Base-by-base conservation (phyloP, 2,113 vertebrate genomes). In the Cinclus mexicanus region DNA sequence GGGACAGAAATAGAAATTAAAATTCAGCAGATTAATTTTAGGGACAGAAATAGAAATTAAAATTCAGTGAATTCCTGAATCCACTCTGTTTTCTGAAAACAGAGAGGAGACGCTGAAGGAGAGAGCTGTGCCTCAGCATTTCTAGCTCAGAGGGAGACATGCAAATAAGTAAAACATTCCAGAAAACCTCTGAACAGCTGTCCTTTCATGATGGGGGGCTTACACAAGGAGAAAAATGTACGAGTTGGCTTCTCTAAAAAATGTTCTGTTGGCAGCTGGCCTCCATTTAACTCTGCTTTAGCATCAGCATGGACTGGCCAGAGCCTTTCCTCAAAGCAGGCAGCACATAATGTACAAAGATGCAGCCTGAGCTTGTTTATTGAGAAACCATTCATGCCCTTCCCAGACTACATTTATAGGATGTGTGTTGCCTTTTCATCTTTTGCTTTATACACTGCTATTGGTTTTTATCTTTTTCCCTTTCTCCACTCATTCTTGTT, bases 181-280 rank as follows among this genome's bases (percentile, higher is more conserved):
- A 89, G 80, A 90, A 94, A 96, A 78, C 41, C 86, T 69, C 83
- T 72, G 64, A 92, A 77, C 87, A 95, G 92, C 93, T 96, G 93
- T 95, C 78, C 72, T 90, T 89, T 56, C 83, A 53, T 93, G 56
- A 23, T 89, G 76, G 69, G 79, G 88, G 41, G 19, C 56, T 95
- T 93, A 87, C 1, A 3, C 92, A 93, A 90, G 76, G 80, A 93
- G 56, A 89, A 89, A 92, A 95, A 96, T 64, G 61, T 29, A 64
- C n/a, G 49, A 61, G 29, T 53, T 94, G 74, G 63, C 55, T 95
- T 90, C 7, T 37, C n/a, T 93, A 67, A 91, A 91, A 93, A 93
- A 87, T 72, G 77, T 85, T 84, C 63, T 65, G 1, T 77, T 96
- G 94, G 88, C 87, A 83, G n/a, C 67, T 83, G 33, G 41, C 64